phyloP scores from a whole-genome alignment of 2,797 vertebrate species.

The Threskiornis aethiopicus region DNA sequence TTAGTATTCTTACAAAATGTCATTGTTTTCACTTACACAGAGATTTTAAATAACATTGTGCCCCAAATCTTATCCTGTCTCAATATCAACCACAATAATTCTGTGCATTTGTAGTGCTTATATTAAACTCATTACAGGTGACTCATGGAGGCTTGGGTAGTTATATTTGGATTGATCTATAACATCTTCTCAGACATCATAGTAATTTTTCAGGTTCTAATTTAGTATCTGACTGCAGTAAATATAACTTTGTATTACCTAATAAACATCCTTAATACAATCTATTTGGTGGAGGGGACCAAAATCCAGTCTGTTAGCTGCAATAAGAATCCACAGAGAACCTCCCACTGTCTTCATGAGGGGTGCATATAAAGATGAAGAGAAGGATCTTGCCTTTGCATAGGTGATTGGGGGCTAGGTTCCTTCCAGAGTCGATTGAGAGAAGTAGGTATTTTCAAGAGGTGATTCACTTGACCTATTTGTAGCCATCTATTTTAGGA shows the following conservation, averaged over 20 bases:
- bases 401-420: background rate
- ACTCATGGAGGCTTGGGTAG: background rate
- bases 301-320: background rate
- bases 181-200: background rate
- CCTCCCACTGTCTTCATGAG: background rate
- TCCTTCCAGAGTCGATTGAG: background rate
- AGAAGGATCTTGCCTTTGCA: background rate
- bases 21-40: background rate
- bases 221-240: background rate
- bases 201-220: background rate
- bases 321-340: background rate
- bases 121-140: background rate
- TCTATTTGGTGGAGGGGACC: background rate
- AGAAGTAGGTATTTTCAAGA: slow-evolving; percentile 12
- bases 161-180: background rate
- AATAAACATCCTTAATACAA: background rate
- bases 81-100: background rate
- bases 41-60: background rate
- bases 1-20: background rate
- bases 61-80: background rate
- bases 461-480: slow-evolving; percentile 34
- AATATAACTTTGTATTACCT: background rate
- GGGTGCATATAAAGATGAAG: background rate
- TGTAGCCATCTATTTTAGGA: slow-evolving; percentile 18
- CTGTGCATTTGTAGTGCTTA: background rate